Evolutionary conservation across 2,113 vertebrate species (phyloP), one percentile per base, ranked within the genome.

Genomic region (Pteropus alecto): DNA sequence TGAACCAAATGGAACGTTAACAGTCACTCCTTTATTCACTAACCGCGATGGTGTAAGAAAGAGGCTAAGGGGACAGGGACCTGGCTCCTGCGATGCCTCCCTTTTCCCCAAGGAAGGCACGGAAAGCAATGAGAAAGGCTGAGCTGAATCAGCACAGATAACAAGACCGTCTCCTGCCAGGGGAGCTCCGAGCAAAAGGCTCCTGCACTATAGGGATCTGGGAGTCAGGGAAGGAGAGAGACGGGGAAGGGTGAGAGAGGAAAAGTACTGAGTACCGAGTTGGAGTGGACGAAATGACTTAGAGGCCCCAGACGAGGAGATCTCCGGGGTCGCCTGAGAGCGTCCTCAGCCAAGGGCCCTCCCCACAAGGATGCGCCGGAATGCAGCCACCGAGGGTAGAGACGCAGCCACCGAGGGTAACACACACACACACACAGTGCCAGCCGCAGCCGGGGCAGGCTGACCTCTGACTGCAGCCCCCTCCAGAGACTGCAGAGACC

Each of bases 401-500:
- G 22, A 65, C 1, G n/a, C 43, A 38, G 24, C 0, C 3, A 2
- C 38, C 38, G 38, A 38, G 38, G 38, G 38, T 38, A n/a, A n/a
- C n/a, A n/a, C n/a, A n/a, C n/a, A n/a, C n/a, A n/a, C n/a, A n/a
- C n/a, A n/a, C n/a, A n/a, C n/a, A n/a, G 7, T 1, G 18, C 9
- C 46, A 48, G 46, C 46, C 12, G 46, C 46, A 1, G 3, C 4
- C 0, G 2, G 43, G 58, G 8, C 26, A 0, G n/a, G 18, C 10
- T 22, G 26, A 12, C 24, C 24, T 48, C 41, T 6, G 22, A 9
- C 4, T 41, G 38, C 28, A 15, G 2, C 4, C 13, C 3, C 15
- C 11, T 21, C 9, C 22, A 11, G 10, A n/a, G 33, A 5, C 33
- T 1, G 33, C 10, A 3, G 28, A 0, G 6, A 14, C 33, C 15